Percentiles rank a stretch among this genome's conserved stretches.
These are phyloP conservation scores for Dasypolia templi DNA, from an alignment of 2,888 invertebrate genomes.

Conservation along the genomic window DNA sequence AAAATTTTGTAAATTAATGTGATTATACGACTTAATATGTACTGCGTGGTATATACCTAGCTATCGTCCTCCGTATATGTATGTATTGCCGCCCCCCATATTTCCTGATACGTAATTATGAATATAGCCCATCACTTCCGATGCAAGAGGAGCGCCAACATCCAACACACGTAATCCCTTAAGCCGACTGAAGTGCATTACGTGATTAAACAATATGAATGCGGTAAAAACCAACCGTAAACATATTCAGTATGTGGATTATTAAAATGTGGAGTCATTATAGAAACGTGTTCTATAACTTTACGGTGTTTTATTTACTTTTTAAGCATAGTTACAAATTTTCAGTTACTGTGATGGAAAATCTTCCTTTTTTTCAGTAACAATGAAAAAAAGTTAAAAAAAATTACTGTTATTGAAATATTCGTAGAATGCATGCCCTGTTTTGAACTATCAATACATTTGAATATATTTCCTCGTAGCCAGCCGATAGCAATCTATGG, in stretches of 20 bases:
- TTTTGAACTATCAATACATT: not conserved
- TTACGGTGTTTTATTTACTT: not conserved
- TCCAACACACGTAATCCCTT: slow-evolving; percentile 50
- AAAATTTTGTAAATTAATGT: too few species aligned
- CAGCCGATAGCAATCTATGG: not conserved
- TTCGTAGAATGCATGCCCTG: not conserved
- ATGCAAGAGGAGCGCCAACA: slow-evolving; percentile 44
- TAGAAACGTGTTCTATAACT: slow-evolving; percentile 7
- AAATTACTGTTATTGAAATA: not conserved
- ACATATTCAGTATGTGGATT: slow-evolving; percentile 8
- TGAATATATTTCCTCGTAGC: not conserved
- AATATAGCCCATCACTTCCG: slow-evolving; percentile 35
- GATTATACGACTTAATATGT: not conserved
- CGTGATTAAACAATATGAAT: slow-evolving; percentile 61
- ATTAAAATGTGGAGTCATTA: slow-evolving; percentile 23
- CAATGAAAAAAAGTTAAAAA: too few species aligned
- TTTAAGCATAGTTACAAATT: not conserved
- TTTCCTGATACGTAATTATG: slow-evolving; percentile 45
- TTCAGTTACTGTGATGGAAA: not conserved
- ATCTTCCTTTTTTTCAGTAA: not conserved
- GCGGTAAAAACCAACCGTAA: slow-evolving; percentile 44
- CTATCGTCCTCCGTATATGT: not conserved
- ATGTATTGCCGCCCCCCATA: slow-evolving; percentile 1
- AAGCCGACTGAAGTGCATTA: slow-evolving; percentile 58
- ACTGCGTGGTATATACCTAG: not conserved